phyloP scores from a whole-genome alignment of 2,888 invertebrate species.

The Neoitamus cyanurus region DNA sequence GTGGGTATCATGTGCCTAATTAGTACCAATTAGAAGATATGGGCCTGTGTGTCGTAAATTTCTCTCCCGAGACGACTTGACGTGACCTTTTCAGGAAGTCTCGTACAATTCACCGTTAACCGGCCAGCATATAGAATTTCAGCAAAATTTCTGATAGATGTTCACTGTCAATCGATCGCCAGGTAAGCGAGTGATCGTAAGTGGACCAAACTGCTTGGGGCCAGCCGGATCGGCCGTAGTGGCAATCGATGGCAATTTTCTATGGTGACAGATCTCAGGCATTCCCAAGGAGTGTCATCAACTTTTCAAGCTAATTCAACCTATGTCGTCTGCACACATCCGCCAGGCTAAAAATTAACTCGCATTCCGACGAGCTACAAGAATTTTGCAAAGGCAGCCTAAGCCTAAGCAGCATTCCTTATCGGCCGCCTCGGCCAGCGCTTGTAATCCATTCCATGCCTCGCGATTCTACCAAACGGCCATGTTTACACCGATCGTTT shows the following conservation, averaged over 20 bases:
- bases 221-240: neutral
- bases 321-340: constrained; percentile 23
- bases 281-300: constrained; percentile 42
- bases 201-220: neutral
- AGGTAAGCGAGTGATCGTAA: neutral
- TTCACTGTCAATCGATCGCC: constrained; percentile 22
- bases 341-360: constrained; percentile 37
- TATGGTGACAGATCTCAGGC: constrained; percentile 38
- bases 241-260: constrained; percentile 19
- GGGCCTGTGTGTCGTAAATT: neutral
- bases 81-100: constrained; percentile 29
- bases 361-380: constrained; percentile 34
- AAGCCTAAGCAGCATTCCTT: constrained; percentile 27
- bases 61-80: neutral
- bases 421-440: neutral
- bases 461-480: neutral
- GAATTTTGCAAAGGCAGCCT: constrained; percentile 35
- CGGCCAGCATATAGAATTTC: constrained; percentile 9
- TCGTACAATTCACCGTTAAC: neutral
- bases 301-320: constrained; percentile 37
- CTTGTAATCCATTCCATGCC: constrained; percentile 24
- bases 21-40: neutral
- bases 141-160: constrained; percentile 37
- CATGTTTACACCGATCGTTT: constrained; percentile 32
- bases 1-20: neutral